Percentiles rank a stretch among this genome's conserved stretches.
phyloP scores from a whole-genome alignment of 2,113 vertebrate genomes.

The Hucho hucho region DNA sequence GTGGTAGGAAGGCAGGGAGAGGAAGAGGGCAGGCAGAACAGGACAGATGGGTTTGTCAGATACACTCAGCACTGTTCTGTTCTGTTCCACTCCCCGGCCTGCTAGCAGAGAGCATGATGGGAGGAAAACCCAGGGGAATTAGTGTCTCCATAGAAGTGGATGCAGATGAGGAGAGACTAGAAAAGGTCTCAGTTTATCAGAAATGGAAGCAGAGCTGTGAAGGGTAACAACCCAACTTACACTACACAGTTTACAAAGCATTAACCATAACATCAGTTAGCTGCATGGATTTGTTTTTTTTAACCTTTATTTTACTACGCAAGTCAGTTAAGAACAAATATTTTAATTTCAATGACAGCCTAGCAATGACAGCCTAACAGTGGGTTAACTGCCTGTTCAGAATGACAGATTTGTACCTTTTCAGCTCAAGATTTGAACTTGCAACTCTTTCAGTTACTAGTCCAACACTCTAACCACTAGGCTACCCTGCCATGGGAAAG shows the following conservation, averaged over 20 bases:
- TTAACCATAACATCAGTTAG: background rate
- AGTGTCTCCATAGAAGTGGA: background rate
- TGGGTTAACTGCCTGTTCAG: too few species aligned
- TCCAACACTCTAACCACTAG: too few species aligned
- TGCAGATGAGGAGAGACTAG: background rate
- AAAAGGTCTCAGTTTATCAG: background rate
- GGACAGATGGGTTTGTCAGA: background rate
- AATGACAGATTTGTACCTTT: too few species aligned
- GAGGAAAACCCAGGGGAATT: background rate
- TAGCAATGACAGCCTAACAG: too few species aligned
- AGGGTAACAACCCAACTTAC: background rate
- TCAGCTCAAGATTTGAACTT: too few species aligned
- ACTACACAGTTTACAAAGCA: background rate
- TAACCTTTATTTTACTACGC: too few species aligned
- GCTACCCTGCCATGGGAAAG: too few species aligned
- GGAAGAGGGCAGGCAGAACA: background rate
- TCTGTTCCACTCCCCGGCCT: background rate
- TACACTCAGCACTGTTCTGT: background rate
- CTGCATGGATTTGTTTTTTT: too few species aligned
- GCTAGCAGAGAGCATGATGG: conserved; percentile 3
- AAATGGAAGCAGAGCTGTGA: background rate
- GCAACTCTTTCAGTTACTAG: too few species aligned
- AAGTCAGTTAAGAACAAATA: too few species aligned
- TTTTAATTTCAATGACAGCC: too few species aligned
- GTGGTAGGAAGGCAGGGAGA: background rate